Base-by-base conservation (phyloP, 2,888 invertebrate species). In the Dorcus hopei region DNA sequence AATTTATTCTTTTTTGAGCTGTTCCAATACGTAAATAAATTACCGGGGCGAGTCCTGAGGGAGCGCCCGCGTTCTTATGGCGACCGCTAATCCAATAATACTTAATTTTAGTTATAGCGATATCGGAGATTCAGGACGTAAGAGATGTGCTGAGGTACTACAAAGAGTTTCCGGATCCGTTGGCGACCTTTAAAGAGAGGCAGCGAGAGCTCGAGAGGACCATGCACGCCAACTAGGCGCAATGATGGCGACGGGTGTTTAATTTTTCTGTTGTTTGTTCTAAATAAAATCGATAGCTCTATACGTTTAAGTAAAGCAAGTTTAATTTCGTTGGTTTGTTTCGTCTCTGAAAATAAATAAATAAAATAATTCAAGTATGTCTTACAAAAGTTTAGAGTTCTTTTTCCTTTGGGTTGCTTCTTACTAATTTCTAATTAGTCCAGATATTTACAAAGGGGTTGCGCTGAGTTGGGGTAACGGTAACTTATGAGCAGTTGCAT, bases 91-190 rank as follows among this genome's bases (percentile, higher is more conserved):
- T 42, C 42, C 11, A 16, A 23, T 16, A 9, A 45, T 14, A 14
- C 11, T 9, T 41, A 7, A 14, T 45, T 54, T 49, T 52, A 52
- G 59, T 71, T 71, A 14, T 79, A 97, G 96, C 95, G 49, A 90
- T 99, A 76, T 91, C 91, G 16, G 91, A 93, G 65, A 91, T 97
- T 6, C 87, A 90, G 38, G 99, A 99, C 81, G 97, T 99, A 0
- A 85, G 98, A 59, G 91, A 94, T 56, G 97, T 97, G 23, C 79
- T 99, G 54, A 87, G 86, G 59, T 93, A 96, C 80, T 99, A 99
- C 81, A 88, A 88, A 62, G 90, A 93, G 77, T 97, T 92, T 80
- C 93, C 95, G 42, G 93, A 98, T 82, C 98, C 98, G 8, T 84
- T 98, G 52, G 88, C 87, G 63, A 91, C 92, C 64, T 99, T 98